Evolutionary conservation across 2,888 invertebrate genomes (phyloP), one percentile per base, ranked within the genome.

Genomic region (Oeneis ivallda): DNA sequence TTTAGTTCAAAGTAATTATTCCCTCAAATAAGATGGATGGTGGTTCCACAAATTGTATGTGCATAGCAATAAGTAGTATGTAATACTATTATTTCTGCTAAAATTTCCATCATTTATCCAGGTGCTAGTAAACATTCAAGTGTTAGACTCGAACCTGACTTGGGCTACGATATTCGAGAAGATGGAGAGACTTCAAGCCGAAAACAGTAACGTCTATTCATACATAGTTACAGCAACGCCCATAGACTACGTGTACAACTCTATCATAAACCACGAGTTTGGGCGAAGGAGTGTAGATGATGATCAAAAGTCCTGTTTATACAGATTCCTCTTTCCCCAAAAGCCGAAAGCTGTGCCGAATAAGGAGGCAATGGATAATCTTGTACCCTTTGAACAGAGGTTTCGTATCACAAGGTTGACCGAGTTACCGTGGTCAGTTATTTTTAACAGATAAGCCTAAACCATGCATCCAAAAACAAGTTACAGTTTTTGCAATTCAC

Each of bases 361-460:
- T 0, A 10, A 71, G 5, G 69, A 71, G 2, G 70, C 52, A 0
- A 10, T 86, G 13, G 53, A 65, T 0, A 69, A 65, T 1, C 74
- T 91, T 8, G 59, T 68, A 6, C 75, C 74, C 0, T 86, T 86
- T 19, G 76, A 84, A 62, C 72, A 70, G 53, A 84, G 81, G 57
- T 91, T 84, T 70, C 77, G 79, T 64, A 82, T 90, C 13, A 83
- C 79, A 0, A 81, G 75, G 49, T 71, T 90, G 19, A 84, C 75
- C 13, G 84, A 82, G 54, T 68, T 91, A 61, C 90, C 90, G 0
- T 91, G 90, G 90, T 88, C 90, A 1, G 90, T 88, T 5, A 86
- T 91, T 62, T 90, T 91, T 67, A 81, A 86, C 45, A 79, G 79
- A 72, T 83, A 75, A 70, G 45, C 32, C 32, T 83, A 75, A 70